phyloP scores from a whole-genome alignment of 2,888 invertebrate species.

The Leucoptera coffeella region DNA sequence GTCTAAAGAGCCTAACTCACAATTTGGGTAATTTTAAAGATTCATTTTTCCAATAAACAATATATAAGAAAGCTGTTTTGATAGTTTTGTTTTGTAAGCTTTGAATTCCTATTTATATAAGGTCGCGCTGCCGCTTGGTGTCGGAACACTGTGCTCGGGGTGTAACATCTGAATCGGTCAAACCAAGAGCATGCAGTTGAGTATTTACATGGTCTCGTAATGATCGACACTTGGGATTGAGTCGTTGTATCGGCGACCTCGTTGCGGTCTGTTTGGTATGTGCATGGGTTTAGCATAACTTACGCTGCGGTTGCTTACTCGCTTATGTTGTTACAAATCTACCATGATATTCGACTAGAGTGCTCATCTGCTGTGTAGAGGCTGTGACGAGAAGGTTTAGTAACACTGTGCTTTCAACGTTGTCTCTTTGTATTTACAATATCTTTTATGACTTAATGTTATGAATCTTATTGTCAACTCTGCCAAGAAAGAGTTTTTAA shows the following conservation, averaged over 20 bases:
- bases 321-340: conserved; percentile 49
- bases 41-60: too few relatives aligned
- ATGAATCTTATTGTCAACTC: too few relatives aligned
- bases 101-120: too few relatives aligned
- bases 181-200: conserved; percentile 50
- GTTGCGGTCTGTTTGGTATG: conserved; percentile 33
- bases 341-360: conserved; percentile 35
- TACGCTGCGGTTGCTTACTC: conserved; percentile 44
- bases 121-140: too few relatives aligned
- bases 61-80: too few relatives aligned
- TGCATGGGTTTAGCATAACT: conserved; percentile 52
- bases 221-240: too few relatives aligned
- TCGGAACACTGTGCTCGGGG: conserved; percentile 52
- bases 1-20: too few relatives aligned
- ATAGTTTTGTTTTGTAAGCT: too few relatives aligned
- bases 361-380: conserved; percentile 50
- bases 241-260: too few relatives aligned
- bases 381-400: conserved; percentile 52
- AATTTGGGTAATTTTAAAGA: too few relatives aligned
- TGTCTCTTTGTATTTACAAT: conserved; percentile 43
- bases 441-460: too few relatives aligned
- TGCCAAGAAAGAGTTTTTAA: too few relatives aligned
- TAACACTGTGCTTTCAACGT: conserved; percentile 47
- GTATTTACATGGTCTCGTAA: conserved; percentile 41
- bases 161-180: conserved; percentile 50